Conservation (phyloP, 2,888 invertebrate genomes). For the Drosophila antonietae region DNA sequence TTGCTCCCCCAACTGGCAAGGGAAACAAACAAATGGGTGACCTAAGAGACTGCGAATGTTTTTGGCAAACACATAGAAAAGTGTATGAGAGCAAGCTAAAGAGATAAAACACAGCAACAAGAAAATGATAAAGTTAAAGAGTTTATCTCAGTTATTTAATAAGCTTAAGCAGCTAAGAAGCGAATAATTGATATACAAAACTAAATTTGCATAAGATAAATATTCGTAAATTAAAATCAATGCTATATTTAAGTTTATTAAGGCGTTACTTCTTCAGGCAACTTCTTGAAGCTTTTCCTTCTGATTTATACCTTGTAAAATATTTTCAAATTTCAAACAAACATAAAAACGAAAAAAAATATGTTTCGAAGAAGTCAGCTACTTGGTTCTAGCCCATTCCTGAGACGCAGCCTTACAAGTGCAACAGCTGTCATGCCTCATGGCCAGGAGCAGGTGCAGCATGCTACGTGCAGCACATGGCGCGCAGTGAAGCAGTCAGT, state of each 20-base stretch:
- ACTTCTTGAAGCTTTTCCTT: background rate
- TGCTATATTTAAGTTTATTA: background rate
- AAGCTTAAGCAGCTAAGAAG: background rate
- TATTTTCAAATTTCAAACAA: constrained; percentile 41
- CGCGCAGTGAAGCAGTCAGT: constrained; percentile 26
- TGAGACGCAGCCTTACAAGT: constrained; percentile 70
- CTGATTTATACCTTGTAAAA: constrained; percentile 7
- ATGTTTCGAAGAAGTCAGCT: background rate
- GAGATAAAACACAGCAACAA: background rate
- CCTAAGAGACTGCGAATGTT: constrained; percentile 33
- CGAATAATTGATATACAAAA: background rate
- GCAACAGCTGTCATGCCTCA: constrained; percentile 61
- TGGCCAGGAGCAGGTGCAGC: constrained; percentile 43
- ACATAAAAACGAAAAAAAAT: background rate
- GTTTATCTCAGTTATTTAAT: background rate
- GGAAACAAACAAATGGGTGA: constrained; percentile 3
- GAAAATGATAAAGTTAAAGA: background rate
- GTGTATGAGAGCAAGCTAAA: background rate
- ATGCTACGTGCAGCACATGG: constrained; percentile 48
- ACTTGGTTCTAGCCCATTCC: constrained; percentile 19
- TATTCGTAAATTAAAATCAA: background rate
- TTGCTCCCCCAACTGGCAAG: constrained; percentile 39
- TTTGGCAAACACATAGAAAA: constrained; percentile 5
- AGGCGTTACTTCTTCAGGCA: too few species aligned
- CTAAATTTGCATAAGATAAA: background rate